Evolutionary conservation across 2,888 invertebrate species (phyloP).

Genomic region (Diloba caeruleocephala): DNA sequence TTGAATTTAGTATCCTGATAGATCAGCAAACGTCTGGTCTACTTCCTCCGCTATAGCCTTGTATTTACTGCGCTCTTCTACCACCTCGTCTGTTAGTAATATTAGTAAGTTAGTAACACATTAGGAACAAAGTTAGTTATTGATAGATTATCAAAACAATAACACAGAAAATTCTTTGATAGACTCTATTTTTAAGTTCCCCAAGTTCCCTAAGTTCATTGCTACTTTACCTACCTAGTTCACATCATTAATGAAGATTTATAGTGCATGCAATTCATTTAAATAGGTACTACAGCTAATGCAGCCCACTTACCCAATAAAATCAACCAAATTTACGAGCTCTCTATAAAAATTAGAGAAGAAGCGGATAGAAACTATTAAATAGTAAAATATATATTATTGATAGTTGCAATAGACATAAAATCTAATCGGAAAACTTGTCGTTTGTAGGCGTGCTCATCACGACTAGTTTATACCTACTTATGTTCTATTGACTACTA

Average conservation of each 20-base stretch:
- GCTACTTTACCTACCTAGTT: neutral
- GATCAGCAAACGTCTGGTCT: constrained; percentile 98
- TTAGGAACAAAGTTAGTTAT: neutral
- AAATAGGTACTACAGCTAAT: constrained; percentile 10
- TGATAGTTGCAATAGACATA: too few species aligned
- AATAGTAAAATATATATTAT: too few species aligned
- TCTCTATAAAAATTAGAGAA: constrained; percentile 15
- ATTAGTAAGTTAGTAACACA: constrained; percentile 66
- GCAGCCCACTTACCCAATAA: constrained; percentile 6
- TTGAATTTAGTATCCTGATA: constrained; percentile 94
- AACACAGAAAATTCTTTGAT: neutral
- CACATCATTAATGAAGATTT: neutral
- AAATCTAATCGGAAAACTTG: too few species aligned
- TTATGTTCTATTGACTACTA: too few species aligned
- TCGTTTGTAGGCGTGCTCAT: too few species aligned
- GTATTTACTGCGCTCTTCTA: constrained; percentile 98
- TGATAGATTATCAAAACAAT: neutral
- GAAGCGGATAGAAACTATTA: too few species aligned
- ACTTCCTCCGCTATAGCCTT: constrained; percentile 99
- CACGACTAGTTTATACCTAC: too few species aligned
- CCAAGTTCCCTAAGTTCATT: neutral
- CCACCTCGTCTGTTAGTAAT: constrained; percentile 93
- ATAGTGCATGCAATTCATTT: constrained; percentile 10
- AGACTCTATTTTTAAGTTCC: neutral
- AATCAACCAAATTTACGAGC: constrained; percentile 18